A percentile compares a stretch with the other conserved stretches of the same genome.
These are phyloP conservation scores for Limnephilus auricula DNA, from an alignment of 2,888 invertebrate genomes.

Conservation along the genomic window DNA sequence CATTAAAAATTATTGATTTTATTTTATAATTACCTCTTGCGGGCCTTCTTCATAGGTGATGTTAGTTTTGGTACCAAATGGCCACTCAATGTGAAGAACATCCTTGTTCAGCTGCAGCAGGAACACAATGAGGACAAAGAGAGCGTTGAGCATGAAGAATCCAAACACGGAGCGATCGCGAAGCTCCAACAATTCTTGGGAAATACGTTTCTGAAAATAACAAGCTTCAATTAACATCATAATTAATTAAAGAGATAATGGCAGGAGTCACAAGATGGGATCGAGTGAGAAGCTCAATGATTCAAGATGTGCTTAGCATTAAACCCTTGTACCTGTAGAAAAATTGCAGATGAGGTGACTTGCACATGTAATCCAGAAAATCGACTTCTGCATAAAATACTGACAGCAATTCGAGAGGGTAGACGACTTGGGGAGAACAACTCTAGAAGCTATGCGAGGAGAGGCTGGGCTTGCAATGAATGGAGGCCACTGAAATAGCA, in stretches of 20 bases:
- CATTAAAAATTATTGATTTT: neutral
- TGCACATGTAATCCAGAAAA: neutral
- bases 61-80: slow-evolving; percentile 95
- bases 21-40: slow-evolving; percentile 88
- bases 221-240: neutral
- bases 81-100: slow-evolving; percentile 97
- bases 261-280: neutral
- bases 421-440: too few relatives aligned
- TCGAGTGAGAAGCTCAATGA: neutral
- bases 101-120: slow-evolving; percentile 99
- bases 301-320: neutral
- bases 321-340: neutral
- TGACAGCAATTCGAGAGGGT: too few relatives aligned
- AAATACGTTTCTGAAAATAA: slow-evolving; percentile 91
- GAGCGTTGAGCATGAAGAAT: slow-evolving; percentile 99
- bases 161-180: slow-evolving; percentile 96
- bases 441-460: too few relatives aligned
- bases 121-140: slow-evolving; percentile 99
- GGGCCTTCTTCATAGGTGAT: slow-evolving; percentile 93
- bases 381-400: neutral
- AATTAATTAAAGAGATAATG: neutral
- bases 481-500: too few relatives aligned
- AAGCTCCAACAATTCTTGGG: slow-evolving; percentile 93
- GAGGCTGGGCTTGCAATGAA: too few relatives aligned
- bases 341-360: neutral